Percentiles rank a stretch among this genome's conserved stretches.
Evolutionary conservation across 2,888 invertebrate genomes (phyloP).

Genomic region (Pherbina coryleti): DNA sequence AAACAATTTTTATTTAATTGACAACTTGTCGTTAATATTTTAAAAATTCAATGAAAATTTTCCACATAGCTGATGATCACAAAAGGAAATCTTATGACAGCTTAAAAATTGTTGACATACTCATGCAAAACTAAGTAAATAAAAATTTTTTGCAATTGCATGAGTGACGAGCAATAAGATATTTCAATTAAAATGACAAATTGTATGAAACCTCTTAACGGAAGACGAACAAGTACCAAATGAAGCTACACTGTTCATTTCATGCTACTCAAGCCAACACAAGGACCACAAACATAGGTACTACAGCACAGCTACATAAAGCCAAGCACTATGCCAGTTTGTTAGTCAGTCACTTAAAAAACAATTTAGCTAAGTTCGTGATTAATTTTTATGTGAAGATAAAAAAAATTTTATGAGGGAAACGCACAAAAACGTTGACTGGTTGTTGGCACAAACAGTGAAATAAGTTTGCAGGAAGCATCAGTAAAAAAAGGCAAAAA

Average conservation of each 20-base stretch:
- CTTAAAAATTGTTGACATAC: neutral
- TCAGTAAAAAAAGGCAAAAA: neutral
- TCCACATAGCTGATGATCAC: neutral
- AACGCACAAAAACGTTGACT: conserved; percentile 45
- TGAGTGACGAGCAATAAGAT: conserved; percentile 33
- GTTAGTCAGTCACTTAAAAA: conserved; percentile 44
- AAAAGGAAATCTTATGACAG: conserved; percentile 2
- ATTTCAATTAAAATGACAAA: conserved; percentile 65
- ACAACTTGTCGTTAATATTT: too few species aligned
- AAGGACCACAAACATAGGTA: neutral
- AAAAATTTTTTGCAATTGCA: conserved; percentile 21
- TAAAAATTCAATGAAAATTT: neutral
- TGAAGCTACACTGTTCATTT: neutral
- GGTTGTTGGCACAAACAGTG: neutral
- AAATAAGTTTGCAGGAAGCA: neutral
- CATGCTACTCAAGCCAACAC: conserved; percentile 1
- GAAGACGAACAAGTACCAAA: neutral
- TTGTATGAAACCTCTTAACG: conserved; percentile 52
- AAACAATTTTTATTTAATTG: neutral
- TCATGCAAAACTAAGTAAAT: conserved; percentile 41
- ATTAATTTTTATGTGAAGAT: conserved; percentile 60
- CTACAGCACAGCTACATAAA: conserved; percentile 42
- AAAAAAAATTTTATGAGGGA: conserved; percentile 43
- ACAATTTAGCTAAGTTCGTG: conserved; percentile 42
- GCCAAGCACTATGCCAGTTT: neutral